These are phyloP conservation scores for Aricia artaxerxes DNA, from an alignment of 2,888 invertebrate species.

Conservation along the genomic window DNA sequence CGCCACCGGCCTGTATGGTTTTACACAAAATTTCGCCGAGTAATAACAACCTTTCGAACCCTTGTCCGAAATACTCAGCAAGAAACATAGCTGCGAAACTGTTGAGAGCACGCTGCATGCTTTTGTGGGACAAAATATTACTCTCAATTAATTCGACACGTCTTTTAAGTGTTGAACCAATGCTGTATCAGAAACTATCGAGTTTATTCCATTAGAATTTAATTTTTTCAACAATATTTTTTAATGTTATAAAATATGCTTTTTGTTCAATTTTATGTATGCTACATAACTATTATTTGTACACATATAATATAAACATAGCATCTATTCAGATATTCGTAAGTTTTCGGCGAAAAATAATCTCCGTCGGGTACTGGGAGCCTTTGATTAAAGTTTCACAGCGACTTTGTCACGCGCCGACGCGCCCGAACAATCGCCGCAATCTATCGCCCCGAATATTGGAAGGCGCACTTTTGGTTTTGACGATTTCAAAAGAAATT, in stretches of 20 bases:
- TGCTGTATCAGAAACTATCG: too few species aligned
- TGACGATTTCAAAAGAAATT: constrained; percentile 6
- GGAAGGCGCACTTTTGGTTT: constrained; percentile 7
- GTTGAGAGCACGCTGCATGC: neutral
- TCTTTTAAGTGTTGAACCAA: too few species aligned
- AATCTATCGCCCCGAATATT: constrained; percentile 18
- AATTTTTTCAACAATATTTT: too few species aligned
- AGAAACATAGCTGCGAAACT: constrained; percentile 13
- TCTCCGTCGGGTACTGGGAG: neutral
- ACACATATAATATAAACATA: too few species aligned
- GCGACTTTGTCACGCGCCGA: neutral
- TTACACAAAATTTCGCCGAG: constrained; percentile 33
- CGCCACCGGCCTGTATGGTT: constrained; percentile 33
- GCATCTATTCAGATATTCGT: constrained; percentile 25
- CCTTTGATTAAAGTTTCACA: constrained; percentile 10
- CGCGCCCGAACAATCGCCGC: constrained; percentile 11
- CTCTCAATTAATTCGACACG: neutral
- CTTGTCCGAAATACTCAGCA: constrained; percentile 34
- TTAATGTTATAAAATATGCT: too few species aligned
- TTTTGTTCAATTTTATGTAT: too few species aligned
- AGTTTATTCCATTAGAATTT: too few species aligned
- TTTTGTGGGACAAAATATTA: constrained; percentile 1
- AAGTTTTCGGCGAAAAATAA: constrained; percentile 33
- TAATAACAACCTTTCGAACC: constrained; percentile 34
- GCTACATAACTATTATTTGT: too few species aligned